These are phyloP conservation scores for Pygoscelis adeliae DNA, from an alignment of 2,113 vertebrate species.

Conservation along the genomic window DNA sequence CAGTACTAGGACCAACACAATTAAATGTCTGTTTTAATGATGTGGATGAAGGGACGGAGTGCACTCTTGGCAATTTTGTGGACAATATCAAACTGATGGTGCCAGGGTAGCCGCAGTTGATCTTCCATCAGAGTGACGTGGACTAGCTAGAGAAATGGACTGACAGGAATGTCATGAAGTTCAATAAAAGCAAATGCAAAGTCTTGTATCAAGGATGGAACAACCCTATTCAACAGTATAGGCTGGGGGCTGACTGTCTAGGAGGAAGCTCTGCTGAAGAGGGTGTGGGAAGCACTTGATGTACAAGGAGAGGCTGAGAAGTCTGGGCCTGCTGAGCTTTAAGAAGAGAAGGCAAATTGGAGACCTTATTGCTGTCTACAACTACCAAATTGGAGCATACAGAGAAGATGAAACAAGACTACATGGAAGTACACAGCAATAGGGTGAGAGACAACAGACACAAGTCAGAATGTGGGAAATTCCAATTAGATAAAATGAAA, in stretches of 20 bases:
- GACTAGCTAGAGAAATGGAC: not conserved
- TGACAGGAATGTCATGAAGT: not conserved
- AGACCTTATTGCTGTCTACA: not conserved
- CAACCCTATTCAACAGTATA: not conserved
- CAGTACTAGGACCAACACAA: not conserved
- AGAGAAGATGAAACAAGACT: not conserved
- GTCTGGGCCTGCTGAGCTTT: not conserved
- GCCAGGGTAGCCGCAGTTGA: not conserved
- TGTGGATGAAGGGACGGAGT: not conserved
- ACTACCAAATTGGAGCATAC: rapidly evolving
- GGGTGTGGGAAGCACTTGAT: not conserved
- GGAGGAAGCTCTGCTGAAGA: not conserved
- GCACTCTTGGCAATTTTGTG: not conserved
- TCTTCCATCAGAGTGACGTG: not conserved
- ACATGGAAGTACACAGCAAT: not conserved
- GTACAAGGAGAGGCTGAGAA: not conserved
- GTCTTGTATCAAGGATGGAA: not conserved
- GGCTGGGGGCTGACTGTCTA: not conserved
- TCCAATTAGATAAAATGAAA: not conserved
- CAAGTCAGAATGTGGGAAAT: not conserved
- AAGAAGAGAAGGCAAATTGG: not conserved
- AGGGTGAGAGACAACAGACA: not conserved
- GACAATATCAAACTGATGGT: not conserved
- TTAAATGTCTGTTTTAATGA: not conserved
- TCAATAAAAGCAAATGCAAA: not conserved